Evolutionary conservation across 2,113 vertebrate species (phyloP).

Genomic region (Arothron firmamentum): DNA sequence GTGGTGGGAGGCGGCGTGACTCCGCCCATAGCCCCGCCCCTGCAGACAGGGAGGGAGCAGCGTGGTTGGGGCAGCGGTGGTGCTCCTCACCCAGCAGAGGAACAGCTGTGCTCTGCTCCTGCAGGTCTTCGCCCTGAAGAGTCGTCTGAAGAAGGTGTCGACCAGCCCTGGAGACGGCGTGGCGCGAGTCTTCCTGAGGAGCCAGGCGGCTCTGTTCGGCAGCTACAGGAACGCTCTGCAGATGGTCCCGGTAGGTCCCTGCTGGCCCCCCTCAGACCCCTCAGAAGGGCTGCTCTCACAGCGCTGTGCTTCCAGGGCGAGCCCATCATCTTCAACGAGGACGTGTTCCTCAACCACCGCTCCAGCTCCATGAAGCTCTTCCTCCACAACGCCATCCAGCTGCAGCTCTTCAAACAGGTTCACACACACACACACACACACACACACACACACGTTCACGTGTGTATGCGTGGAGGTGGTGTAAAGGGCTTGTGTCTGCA

Average conservation of each 20-base stretch:
- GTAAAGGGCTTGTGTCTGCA: conserved; percentile 47
- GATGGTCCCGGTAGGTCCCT: conserved; percentile 86
- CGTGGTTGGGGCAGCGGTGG: no score
- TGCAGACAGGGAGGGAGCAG: no score
- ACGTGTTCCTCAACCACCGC: conserved; percentile 88
- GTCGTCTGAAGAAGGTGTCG: conserved; percentile 91
- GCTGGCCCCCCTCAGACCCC: neutral
- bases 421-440: conserved; percentile 5
- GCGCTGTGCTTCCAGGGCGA: conserved; percentile 77
- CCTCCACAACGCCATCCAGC: conserved; percentile 92
- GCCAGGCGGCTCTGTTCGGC: conserved; percentile 91
- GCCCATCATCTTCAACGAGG: conserved; percentile 93
- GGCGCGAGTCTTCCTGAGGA: conserved; percentile 91
- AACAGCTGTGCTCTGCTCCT: neutral
- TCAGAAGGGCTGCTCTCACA: neutral
- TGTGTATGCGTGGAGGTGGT: neutral
- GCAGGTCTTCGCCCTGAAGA: conserved; percentile 92
- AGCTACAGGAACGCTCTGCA: conserved; percentile 94
- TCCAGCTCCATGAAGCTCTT: conserved; percentile 93
- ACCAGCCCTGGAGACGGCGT: conserved; percentile 91
- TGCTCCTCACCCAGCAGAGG: neutral
- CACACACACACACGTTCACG: neutral
- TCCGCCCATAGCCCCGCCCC: no score
- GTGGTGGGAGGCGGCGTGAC: no score
- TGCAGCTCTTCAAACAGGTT: conserved; percentile 97